These are phyloP conservation scores for Vulpes ferrilata DNA, from an alignment of 2,113 vertebrate genomes.

Conservation along the genomic window DNA sequence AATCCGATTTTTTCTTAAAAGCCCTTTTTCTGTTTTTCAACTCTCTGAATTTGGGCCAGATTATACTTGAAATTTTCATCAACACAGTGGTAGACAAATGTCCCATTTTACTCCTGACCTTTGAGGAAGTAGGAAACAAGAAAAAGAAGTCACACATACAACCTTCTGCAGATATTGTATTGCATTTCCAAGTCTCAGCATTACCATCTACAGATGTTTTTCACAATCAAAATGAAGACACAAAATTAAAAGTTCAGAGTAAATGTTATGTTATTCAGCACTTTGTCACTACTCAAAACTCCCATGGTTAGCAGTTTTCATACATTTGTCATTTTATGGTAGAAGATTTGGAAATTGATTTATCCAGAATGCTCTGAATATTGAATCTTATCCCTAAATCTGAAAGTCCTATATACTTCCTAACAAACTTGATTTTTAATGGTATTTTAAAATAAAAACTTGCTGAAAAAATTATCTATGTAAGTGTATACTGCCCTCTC, in stretches of 20 bases:
- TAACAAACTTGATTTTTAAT: background rate
- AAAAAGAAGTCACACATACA: background rate
- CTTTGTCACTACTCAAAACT: background rate
- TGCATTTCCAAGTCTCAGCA: background rate
- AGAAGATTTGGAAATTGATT: background rate
- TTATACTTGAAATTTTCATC: background rate
- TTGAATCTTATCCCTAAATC: background rate
- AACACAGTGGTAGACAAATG: background rate
- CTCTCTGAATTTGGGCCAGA: constrained; percentile 46
- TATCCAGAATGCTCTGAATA: background rate
- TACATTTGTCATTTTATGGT: background rate
- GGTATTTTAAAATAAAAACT: constrained; percentile 18
- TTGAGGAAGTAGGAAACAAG: constrained; percentile 26
- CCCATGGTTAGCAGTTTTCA: background rate
- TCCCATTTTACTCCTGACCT: background rate
- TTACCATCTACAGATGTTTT: background rate
- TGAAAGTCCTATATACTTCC: background rate
- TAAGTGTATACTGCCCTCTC: background rate
- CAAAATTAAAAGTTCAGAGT: background rate
- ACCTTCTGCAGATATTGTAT: background rate
- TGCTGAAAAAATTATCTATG: background rate
- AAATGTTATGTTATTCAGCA: background rate
- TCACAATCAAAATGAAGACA: background rate
- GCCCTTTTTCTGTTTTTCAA: constrained; percentile 17
- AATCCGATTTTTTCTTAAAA: background rate